Evolutionary conservation across 1,140 invertebrate genomes (phyloP), one percentile per base, ranked within the genome.

Genomic region (Lordiphosa mommai): DNA sequence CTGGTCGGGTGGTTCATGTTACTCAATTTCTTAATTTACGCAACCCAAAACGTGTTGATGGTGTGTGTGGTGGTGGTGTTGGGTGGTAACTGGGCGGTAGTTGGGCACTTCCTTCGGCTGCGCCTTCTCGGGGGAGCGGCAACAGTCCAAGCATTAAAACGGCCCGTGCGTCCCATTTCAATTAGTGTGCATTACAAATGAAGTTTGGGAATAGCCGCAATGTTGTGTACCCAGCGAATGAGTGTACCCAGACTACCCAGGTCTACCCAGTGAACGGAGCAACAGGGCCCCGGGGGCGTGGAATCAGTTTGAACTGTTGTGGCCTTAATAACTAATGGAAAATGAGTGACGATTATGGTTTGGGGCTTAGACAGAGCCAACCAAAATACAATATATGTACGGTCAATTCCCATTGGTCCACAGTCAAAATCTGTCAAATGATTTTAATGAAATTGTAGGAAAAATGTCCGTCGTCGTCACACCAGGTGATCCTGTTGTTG

Each of bases 111-210:
- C 43, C 23, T 33, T 16, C 23, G 30, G 23, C 20, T 23, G 20
- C 20, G 4, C 20, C 20, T 23, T 6, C 20, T 23, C 20, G 4
- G 37, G 59, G 47, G 51, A 56, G 50, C 52, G 29, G 29, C 50
- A 53, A 49, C 59, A 59, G 66, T 33, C 77, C 57, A 70, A 48
- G 76, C 76, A 84, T 82, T 82, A 82, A 82, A 82, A 68, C 76
- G 76, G 61, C 67, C 71, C 77, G 61, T 68, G 66, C 71, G 66
- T 82, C 77, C 76, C 76, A 82, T 82, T 82, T 82, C 76, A 82
- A 82, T 82, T 82, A 82, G 76, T 82, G 77, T 82, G 76, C 77
- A 82, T 82, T 82, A 82, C 76, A 82, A 82, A 82, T 82, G 77
- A 82, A 82, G 76, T 84, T 82, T 82, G 76, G 76, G 76, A 82